Evolutionary conservation across 1,140 invertebrate species (phyloP), one percentile per base, ranked within the genome.

Genomic region (Bactericera cockerelli): DNA sequence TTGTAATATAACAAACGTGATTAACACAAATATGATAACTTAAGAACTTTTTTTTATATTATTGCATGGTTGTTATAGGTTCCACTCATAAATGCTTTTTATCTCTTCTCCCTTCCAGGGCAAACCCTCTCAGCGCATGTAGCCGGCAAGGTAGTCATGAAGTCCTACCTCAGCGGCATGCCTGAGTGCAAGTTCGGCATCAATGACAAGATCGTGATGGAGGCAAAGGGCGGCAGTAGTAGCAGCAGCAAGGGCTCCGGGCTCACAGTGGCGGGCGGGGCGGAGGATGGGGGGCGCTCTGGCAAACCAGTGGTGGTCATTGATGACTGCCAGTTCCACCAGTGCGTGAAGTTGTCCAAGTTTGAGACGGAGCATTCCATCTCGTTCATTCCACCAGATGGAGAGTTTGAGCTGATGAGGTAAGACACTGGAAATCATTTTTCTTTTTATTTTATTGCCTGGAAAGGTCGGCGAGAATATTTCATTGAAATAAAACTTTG

Each of bases 131-230:
- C 93, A 31, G 95, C 97, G 56, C 96, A 99, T 71, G 97, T 99
- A 22, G 96, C 97, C 61, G 97, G 97, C 31, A 97, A 97, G 72
- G 94, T 99, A 36, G 90, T 99, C 0, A 99, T 99, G 96, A 99
- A 99, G 74, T 97, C 93, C 0, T 99, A 98, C 71, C 75, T 99
- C 25, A 98, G 93, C 36, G 97, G 97, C 25, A 99, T 99, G 97
- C 97, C 97, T 0, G 97, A 99, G 72, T 99, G 97, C 75, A 99
- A 99, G 76, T 99, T 99, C 76, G 97, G 97, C 14, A 99, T 99
- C 67, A 99, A 99, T 69, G 97, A 99, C 69, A 99, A 99, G 74
- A 90, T 99, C 59, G 89, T 98, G 0, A 96, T 99, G 89, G 97
- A 99, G 67, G 89, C 87, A 0, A 99, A 98, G 73, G 91, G 93